These are phyloP conservation scores for Masnerella sp. DNA, from an alignment of 2,888 invertebrate genomes.

Conservation along the genomic window DNA sequence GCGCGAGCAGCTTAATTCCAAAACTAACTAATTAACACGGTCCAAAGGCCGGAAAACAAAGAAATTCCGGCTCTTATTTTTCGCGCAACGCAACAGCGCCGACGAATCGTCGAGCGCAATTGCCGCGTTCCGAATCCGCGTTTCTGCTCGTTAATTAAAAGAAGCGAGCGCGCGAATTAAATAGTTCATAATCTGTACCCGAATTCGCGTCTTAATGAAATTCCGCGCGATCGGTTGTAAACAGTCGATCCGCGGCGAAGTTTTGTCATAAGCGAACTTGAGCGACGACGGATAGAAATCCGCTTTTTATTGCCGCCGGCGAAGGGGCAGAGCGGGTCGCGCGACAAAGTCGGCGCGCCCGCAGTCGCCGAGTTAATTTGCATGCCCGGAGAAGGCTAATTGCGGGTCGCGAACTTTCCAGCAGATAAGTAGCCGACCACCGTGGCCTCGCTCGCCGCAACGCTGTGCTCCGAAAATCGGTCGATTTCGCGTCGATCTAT, in stretches of 20 bases:
- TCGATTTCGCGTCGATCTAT: conserved; percentile 34
- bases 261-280: conserved; percentile 58
- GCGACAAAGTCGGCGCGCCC: conserved; percentile 59
- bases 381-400: conserved; percentile 72
- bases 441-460: conserved; percentile 25
- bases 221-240: conserved; percentile 56
- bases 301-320: conserved; percentile 60
- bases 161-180: too few species aligned
- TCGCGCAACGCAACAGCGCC: not conserved
- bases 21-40: conserved; percentile 13
- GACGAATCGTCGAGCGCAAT: too few species aligned
- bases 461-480: conserved; percentile 23
- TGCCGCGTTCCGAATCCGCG: too few species aligned
- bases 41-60: conserved; percentile 8
- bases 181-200: conserved; percentile 34
- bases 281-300: conserved; percentile 57
- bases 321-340: conserved; percentile 56
- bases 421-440: conserved; percentile 56
- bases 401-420: conserved; percentile 67
- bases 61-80: conserved; percentile 5
- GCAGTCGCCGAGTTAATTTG: conserved; percentile 71
- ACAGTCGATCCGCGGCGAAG: conserved; percentile 48
- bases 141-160: too few species aligned
- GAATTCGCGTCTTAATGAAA: conserved; percentile 53
- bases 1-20: conserved; percentile 3